These are phyloP conservation scores for Echeneis naucrates DNA, from an alignment of 2,797 vertebrate species.

Conservation along the genomic window DNA sequence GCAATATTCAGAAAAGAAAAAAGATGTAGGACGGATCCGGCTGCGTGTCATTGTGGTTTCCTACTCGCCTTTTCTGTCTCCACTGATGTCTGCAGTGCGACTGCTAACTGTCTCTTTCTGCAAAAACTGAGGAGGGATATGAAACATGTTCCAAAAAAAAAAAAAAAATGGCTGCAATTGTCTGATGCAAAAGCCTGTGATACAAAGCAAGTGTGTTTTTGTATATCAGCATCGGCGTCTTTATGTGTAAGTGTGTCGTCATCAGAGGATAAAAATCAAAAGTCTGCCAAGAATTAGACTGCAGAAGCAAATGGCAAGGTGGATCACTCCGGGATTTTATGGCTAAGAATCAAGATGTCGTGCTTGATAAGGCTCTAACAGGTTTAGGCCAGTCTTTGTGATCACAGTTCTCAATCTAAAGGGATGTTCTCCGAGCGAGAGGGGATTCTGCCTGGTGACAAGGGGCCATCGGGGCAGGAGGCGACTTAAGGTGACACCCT, in stretches of 20 bases:
- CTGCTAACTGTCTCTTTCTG: not conserved
- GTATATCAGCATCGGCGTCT: not conserved
- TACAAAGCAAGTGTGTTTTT: not conserved
- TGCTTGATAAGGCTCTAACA: constrained; percentile 84
- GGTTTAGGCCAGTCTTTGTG: constrained; percentile 71
- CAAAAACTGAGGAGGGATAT: not conserved
- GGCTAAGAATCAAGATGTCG: constrained; percentile 79
- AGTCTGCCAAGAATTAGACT: constrained; percentile 26
- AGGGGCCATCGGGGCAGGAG: constrained; percentile 26
- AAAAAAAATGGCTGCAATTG: not conserved
- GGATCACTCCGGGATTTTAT: constrained; percentile 67
- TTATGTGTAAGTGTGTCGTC: not conserved
- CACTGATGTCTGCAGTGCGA: constrained; percentile 8
- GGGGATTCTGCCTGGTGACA: constrained; percentile 47
- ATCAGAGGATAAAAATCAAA: constrained; percentile 41
- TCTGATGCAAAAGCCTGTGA: no score
- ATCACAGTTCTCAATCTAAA: constrained; percentile 68
- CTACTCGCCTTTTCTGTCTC: constrained; percentile 33
- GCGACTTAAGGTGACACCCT: constrained; percentile 30
- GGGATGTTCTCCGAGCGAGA: constrained; percentile 77
- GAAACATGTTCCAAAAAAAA: not conserved
- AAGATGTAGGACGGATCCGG: constrained; percentile 9
- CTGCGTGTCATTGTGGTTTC: constrained; percentile 47
- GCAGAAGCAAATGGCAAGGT: constrained; percentile 54
- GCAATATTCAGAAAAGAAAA: constrained; percentile 19